Base-by-base conservation (phyloP, 2,888 invertebrate genomes). In the Salticus scenicus region DNA sequence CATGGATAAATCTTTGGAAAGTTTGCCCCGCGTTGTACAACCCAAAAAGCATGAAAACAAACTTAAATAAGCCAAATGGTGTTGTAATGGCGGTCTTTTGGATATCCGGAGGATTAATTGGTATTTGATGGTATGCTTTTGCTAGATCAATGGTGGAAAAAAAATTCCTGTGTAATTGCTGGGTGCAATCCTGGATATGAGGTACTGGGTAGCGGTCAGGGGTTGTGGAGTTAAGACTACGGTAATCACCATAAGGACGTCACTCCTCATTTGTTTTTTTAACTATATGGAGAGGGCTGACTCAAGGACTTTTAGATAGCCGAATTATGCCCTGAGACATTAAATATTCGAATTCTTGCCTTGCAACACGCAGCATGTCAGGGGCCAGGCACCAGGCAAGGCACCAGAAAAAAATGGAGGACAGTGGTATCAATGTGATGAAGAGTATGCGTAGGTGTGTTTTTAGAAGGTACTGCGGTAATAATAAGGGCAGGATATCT, bases 1-100 rank as follows among this genome's bases (percentile, higher is more conserved):
- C 14, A 75, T 75, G 14, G 7, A 66, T 66, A 10, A 51, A 37
- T 8, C 67, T 41, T 28, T 41, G 67, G 12, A 76, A 91, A 0
- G 91, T 91, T 86, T 92, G 90, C 0, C 90, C 90, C 0, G 91
- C 91, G 79, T 92, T 91, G 0, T 91, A 67, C 0, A 92, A 88
- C 0, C 91, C 91, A 33, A 91, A 91, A 27, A 88, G 64, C 90
- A 91, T 91, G 1, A 73, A 75, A 0, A 89, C 76, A 75, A 90
- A 91, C 75, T 91, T 90, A 91, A n/a, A n/a, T n/a, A n/a, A n/a
- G n/a, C n/a, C n/a, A n/a, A n/a, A n/a, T n/a, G n/a, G n/a, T n/a
- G n/a, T 91, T 0, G 85, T 90, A 1, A 91, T 89, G 0, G 91
- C 91, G 0, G 51, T 47, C 30, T 71, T 71, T 17, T n/a, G 47